These are phyloP conservation scores for Unio delphinus DNA, from an alignment of 2,888 invertebrate genomes.

Conservation along the genomic window DNA sequence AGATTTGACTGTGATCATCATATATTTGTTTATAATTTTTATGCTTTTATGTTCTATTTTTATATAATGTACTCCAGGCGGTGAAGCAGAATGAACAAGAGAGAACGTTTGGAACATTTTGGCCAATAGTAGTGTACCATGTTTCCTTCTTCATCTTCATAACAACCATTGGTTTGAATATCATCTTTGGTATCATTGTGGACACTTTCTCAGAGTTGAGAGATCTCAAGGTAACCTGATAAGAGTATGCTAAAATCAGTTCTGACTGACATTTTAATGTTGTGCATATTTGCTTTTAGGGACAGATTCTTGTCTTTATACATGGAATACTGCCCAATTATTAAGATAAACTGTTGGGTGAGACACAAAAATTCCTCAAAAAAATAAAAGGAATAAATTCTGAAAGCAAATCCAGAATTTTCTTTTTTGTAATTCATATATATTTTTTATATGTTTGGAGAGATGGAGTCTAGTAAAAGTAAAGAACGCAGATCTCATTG, in stretches of 20 bases:
- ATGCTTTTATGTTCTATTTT: not conserved
- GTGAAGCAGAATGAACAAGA: slow-evolving; percentile 51
- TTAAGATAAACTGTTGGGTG: too few species aligned
- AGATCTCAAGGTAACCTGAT: slow-evolving; percentile 68
- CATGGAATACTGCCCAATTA: too few species aligned
- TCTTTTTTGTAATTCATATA: too few species aligned
- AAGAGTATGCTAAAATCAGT: not conserved
- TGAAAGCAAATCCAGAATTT: too few species aligned
- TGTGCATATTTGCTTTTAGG: not conserved
- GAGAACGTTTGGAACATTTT: slow-evolving; percentile 56
- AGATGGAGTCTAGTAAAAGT: too few species aligned
- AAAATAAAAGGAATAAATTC: too few species aligned
- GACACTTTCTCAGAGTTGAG: slow-evolving; percentile 72
- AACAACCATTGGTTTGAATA: slow-evolving; percentile 72
- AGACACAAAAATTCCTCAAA: too few species aligned
- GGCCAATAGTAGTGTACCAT: slow-evolving; percentile 69
- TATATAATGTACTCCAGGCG: slow-evolving; percentile 34
- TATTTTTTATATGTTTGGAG: too few species aligned
- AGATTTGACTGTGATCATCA: not conserved
- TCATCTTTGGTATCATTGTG: slow-evolving; percentile 72
- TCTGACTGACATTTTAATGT: not conserved
- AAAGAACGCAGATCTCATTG: too few species aligned
- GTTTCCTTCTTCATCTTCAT: slow-evolving; percentile 72
- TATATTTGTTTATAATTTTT: not conserved
- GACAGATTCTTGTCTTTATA: too few species aligned